These are phyloP conservation scores for Caenorhabditis sp. DNA, from an alignment of 2,888 invertebrate genomes.

Conservation along the genomic window DNA sequence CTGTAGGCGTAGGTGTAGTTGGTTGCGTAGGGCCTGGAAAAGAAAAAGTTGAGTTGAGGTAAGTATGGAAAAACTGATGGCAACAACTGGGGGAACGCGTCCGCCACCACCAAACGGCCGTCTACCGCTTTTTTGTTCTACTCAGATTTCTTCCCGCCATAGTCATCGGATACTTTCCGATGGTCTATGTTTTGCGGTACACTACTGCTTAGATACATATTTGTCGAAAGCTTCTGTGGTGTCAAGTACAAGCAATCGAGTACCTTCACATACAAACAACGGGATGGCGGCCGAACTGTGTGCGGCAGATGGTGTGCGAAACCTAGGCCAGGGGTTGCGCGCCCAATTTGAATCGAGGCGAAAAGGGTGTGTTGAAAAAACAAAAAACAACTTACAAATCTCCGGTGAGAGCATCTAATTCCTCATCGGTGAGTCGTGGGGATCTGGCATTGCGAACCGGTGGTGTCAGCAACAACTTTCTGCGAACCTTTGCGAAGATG, in stretches of 20 bases:
- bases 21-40: conserved; percentile 69
- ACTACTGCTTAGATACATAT: conserved; percentile 18
- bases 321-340: conserved; percentile 5
- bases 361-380: too few relatives aligned
- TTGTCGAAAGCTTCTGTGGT: conserved; percentile 17
- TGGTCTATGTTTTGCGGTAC: conserved; percentile 5
- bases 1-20: conserved; percentile 73
- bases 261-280: conserved; percentile 3
- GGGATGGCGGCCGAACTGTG: neutral
- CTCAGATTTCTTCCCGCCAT: conserved; percentile 34
- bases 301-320: neutral
- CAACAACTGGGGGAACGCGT: neutral
- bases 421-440: conserved; percentile 59
- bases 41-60: neutral
- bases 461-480: conserved; percentile 46
- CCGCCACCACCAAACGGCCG: conserved; percentile 9
- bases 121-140: neutral
- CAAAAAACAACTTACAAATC: conserved; percentile 46
- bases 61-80: neutral
- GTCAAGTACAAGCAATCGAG: conserved; percentile 37
- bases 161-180: conserved; percentile 32
- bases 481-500: conserved; percentile 57
- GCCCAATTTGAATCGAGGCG: neutral
- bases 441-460: conserved; percentile 59
- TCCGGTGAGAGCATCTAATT: conserved; percentile 58